Base-by-base conservation (phyloP, 1,140 invertebrate species). In the Ips nitidus region DNA sequence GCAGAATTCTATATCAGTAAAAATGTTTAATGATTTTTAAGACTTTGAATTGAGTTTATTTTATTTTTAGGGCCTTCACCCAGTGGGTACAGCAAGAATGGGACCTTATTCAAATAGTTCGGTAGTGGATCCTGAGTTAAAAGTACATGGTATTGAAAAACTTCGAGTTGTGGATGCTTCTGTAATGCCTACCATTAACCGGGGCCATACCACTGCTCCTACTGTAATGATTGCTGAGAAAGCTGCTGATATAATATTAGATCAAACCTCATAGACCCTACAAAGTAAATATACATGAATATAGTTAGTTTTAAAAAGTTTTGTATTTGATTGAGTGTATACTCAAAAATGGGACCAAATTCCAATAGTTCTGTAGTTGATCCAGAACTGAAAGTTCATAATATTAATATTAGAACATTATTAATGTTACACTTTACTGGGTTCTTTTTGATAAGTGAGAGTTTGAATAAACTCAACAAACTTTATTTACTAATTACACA, bases 71-170 rank as follows among this genome's bases (percentile, higher is more conserved):
- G 6, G 2, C 4, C 52, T 8, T 41, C 87, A 88, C 77, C 86
- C 87, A 67, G 74, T 76, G 0, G 85, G 86, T 0, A 84, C 84
- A 1, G 86, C 84, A 56, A 86, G 83, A 77, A 89, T 90, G 87
- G 87, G 87, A 0, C 70, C 75, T 0, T 83, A 86, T 71, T 60
- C 72, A 0, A 77, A 80, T 42, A 78, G 84, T 0, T 71, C 66
- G 6, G 84, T 86, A 22, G 81, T 85, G 43, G 83, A 86, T 75
- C 60, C 73, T 7, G 41, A 66, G 63, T 73, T 83, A 3, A 77
- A 71, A 60, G 83, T 85, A 3, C 70, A 80, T 64, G 83, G 82
- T 2, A 69, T 85, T 3, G 36, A 77, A 7, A 74, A 76, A 2
- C 72, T 86, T 22, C 76, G 84, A 66, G 81, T 86, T 1, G 81